These are phyloP conservation scores for Brachionus rotundiformis DNA, from an alignment of 1,140 invertebrate species.

Conservation along the genomic window DNA sequence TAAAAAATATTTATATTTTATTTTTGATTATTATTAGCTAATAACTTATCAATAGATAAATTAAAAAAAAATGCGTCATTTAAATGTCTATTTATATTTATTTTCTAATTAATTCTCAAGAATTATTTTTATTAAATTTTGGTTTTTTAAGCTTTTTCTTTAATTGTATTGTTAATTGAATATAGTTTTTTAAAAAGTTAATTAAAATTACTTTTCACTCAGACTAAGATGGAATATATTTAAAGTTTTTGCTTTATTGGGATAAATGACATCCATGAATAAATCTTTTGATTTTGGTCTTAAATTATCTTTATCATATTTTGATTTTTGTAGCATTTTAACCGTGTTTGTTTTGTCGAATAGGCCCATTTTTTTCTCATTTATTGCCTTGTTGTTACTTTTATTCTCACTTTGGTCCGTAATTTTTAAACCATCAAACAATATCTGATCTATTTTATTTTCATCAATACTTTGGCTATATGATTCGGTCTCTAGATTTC, in stretches of 20 bases:
- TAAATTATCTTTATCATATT: neutral
- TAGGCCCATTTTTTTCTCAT: neutral
- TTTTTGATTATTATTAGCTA: no score
- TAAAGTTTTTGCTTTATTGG: neutral
- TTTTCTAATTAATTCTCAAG: no score
- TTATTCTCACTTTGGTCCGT: neutral
- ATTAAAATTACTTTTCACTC: neutral
- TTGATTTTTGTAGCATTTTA: neutral
- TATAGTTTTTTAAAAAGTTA: no score
- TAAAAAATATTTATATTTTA: neutral
- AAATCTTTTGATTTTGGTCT: neutral
- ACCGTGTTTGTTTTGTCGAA: constrained; percentile 2
- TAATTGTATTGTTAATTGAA: neutral
- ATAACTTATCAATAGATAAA: neutral
- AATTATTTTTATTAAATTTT: no score
- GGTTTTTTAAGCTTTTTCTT: no score
- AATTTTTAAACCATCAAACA: constrained; percentile 20
- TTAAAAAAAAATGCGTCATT: no score
- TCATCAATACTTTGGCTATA: neutral
- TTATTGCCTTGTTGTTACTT: neutral
- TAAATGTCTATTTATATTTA: no score
- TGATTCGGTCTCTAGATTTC: neutral
- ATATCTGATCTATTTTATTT: constrained; percentile 11
- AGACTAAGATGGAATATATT: neutral
- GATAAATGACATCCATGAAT: neutral